Percentiles rank a stretch among this genome's conserved stretches.
Evolutionary conservation across 1,140 invertebrate genomes (phyloP).

Genomic region (Andricus grossulariae): DNA sequence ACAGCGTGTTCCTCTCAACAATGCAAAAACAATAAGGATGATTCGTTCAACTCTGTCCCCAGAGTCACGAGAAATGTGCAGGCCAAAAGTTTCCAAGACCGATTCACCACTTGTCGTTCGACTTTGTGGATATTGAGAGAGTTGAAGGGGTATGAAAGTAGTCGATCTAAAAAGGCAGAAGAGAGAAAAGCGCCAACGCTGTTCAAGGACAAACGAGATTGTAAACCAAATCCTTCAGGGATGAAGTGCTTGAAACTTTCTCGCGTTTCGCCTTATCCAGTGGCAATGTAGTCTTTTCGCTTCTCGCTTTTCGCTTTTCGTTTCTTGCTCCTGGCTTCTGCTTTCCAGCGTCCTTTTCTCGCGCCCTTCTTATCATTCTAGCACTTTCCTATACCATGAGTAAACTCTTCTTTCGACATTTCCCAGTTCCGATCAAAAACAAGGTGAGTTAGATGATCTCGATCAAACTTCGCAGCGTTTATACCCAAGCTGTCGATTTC

Average conservation of each 20-base stretch:
- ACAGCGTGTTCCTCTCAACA: too few species aligned
- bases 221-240: constrained; percentile 30
- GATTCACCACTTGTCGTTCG: constrained; percentile 1
- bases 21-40: too few species aligned
- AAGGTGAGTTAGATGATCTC: not conserved
- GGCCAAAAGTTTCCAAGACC: not conserved
- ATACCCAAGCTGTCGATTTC: too few species aligned
- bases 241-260: constrained; percentile 27
- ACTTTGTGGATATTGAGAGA: constrained; percentile 27
- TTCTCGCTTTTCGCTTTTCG: too few species aligned
- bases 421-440: constrained; percentile 5
- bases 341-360: constrained; percentile 2
- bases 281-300: too few species aligned
- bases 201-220: constrained; percentile 30
- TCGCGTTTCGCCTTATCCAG: constrained; percentile 23
- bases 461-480: constrained; percentile 9
- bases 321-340: not conserved
- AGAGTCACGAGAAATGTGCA: not conserved
- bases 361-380: not conserved
- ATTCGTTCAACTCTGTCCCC: too few species aligned
- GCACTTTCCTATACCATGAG: not conserved
- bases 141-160: not conserved
- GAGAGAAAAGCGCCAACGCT: constrained; percentile 20
- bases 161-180: constrained; percentile 27
- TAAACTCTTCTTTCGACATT: constrained; percentile 13